Conservation (phyloP, 2,797 vertebrate species). For the Champsocephalus gunnari region DNA sequence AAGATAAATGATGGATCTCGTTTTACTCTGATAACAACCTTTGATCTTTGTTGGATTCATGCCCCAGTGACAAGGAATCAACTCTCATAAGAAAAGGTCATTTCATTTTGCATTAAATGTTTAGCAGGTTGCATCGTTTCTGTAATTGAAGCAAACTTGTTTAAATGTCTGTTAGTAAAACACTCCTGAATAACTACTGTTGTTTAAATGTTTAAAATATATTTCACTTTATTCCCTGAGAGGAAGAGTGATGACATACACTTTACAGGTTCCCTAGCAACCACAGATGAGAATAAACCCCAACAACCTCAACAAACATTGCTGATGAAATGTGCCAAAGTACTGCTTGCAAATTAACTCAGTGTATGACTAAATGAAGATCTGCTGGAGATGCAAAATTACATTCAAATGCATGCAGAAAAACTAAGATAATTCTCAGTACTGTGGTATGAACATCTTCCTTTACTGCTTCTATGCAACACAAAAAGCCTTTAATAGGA, state of each 20-base stretch:
- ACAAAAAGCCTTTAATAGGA: conserved; percentile 9
- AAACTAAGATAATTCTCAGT: not conserved
- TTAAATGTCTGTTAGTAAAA: too few species aligned
- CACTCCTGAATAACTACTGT: not conserved
- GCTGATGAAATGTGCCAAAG: conserved; percentile 7
- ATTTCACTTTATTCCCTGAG: conserved; percentile 41
- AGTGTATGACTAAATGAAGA: not conserved
- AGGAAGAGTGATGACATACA: conserved; percentile 39
- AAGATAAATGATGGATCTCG: too few species aligned
- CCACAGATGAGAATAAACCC: conserved; percentile 69
- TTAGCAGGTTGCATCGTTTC: not conserved
- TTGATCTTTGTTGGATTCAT: too few species aligned
- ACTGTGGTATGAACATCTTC: not conserved
- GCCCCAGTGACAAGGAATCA: too few species aligned
- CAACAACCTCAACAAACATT: not conserved
- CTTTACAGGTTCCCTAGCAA: conserved; percentile 77
- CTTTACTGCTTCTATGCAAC: not conserved
- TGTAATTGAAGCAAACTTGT: too few species aligned
- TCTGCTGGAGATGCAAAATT: not conserved
- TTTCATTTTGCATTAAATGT: not conserved
- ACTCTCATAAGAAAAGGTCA: too few species aligned
- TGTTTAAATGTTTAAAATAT: conserved; percentile 15
- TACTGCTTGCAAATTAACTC: conserved; percentile 14
- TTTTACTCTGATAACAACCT: too few species aligned
- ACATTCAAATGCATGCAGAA: not conserved